These are phyloP conservation scores for Neolamprologus sp. DNA, from an alignment of 2,113 vertebrate species.

Conservation along the genomic window DNA sequence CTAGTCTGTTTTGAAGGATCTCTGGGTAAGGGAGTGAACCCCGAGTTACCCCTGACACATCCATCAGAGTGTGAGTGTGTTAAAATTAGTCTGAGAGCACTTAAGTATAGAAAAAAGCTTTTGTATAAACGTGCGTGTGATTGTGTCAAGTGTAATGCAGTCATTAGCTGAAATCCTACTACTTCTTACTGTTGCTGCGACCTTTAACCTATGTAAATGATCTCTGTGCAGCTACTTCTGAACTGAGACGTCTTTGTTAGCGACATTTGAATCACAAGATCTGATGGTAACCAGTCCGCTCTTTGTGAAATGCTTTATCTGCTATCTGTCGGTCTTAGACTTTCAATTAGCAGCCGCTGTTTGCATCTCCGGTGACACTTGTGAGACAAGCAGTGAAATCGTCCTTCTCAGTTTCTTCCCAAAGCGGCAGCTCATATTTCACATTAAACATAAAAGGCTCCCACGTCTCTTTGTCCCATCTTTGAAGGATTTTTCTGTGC, in stretches of 20 bases:
- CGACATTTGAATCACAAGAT: background rate
- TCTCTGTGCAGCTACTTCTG: background rate
- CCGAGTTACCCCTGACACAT: rapidly evolving
- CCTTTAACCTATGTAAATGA: background rate
- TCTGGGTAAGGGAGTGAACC: rapidly evolving
- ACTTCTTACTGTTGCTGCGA: background rate
- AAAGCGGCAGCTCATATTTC: conserved; percentile 13
- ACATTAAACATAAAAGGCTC: background rate
- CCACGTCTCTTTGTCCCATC: background rate
- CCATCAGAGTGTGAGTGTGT: background rate
- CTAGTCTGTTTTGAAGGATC: background rate
- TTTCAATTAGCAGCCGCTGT: background rate
- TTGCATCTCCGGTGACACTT: background rate
- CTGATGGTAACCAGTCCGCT: background rate
- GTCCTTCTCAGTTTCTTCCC: background rate
- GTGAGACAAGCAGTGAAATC: background rate
- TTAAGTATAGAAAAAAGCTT: background rate
- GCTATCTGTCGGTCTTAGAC: background rate
- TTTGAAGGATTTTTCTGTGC: background rate
- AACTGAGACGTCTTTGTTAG: background rate
- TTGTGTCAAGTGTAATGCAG: background rate
- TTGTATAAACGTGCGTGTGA: rapidly evolving
- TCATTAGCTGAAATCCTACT: rapidly evolving
- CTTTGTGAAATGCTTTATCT: background rate
- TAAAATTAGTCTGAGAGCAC: background rate